Conservation (phyloP, 2,888 invertebrate genomes). For the Leucania comma region DNA sequence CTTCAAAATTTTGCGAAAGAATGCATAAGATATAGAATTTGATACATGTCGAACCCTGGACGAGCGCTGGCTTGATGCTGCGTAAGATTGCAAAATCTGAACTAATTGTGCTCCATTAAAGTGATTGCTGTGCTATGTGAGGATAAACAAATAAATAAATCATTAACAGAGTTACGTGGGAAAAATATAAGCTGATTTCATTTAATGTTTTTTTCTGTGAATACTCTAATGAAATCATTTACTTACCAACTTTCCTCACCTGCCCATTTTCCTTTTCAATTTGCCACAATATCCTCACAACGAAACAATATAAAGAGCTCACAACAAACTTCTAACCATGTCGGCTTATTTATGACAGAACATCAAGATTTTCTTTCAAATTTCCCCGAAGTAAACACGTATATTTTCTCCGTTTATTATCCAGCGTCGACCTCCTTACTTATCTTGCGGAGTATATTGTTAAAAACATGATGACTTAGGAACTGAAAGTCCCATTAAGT, state of each 20-base stretch:
- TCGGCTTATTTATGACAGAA: conserved; percentile 80
- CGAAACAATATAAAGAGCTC: conserved; percentile 71
- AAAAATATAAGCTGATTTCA: background rate
- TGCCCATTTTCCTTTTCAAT: conserved; percentile 67
- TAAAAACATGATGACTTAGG: conserved; percentile 90
- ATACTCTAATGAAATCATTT: conserved; percentile 36
- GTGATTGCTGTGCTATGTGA: too few species aligned
- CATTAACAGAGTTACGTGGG: background rate
- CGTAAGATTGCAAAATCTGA: too few species aligned
- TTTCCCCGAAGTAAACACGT: conserved; percentile 80
- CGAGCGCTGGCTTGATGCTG: too few species aligned
- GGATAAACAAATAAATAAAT: too few species aligned
- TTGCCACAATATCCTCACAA: conserved; percentile 66
- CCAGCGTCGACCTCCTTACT: conserved; percentile 86
- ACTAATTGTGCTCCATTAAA: too few species aligned
- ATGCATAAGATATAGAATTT: too few species aligned
- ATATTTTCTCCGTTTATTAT: conserved; percentile 89
- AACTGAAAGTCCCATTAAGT: conserved; percentile 90
- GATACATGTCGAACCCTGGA: too few species aligned
- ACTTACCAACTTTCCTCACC: conserved; percentile 38
- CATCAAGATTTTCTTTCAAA: conserved; percentile 84
- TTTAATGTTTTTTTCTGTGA: background rate
- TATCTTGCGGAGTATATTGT: conserved; percentile 85
- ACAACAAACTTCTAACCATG: conserved; percentile 73
- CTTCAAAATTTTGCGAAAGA: too few species aligned